Evolutionary conservation across 2,797 vertebrate species (phyloP).

Genomic region (Mormyrus hasselquistii): DNA sequence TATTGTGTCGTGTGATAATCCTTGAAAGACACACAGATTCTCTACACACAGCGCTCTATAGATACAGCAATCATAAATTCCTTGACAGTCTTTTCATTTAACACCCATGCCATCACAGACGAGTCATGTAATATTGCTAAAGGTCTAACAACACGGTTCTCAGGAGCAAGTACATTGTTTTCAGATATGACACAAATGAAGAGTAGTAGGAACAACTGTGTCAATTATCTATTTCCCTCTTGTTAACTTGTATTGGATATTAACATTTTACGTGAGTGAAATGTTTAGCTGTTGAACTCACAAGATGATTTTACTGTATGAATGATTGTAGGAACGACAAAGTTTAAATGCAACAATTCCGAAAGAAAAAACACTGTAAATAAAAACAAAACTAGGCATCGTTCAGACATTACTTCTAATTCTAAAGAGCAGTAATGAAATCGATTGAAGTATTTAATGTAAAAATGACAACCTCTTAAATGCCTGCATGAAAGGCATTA

Average conservation of each 20-base stretch:
- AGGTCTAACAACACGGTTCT: not conserved
- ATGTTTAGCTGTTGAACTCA: not conserved
- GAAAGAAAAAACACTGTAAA: not conserved
- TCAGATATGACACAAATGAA: not conserved
- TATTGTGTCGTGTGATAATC: not conserved
- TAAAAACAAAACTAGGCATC: not conserved
- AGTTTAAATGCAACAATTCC: not conserved
- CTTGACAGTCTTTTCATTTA: not conserved
- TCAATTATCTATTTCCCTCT: not conserved
- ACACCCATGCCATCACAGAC: not conserved
- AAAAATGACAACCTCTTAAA: not conserved
- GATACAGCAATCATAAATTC: not conserved
- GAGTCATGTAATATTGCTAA: not conserved
- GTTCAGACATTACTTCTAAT: not conserved
- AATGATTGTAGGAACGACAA: not conserved
- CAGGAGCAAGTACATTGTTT: not conserved
- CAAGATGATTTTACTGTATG: not conserved
- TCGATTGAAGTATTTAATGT: not conserved
- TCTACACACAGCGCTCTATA: not conserved
- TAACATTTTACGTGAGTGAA: not conserved
- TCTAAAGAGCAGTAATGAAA: not conserved
- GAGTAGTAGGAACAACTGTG: not conserved
- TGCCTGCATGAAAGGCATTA: not conserved
- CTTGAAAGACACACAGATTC: not conserved
- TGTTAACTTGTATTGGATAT: not conserved